Evolutionary conservation across 2,113 vertebrate genomes (phyloP).

Genomic region (Copsychus sechellarum): DNA sequence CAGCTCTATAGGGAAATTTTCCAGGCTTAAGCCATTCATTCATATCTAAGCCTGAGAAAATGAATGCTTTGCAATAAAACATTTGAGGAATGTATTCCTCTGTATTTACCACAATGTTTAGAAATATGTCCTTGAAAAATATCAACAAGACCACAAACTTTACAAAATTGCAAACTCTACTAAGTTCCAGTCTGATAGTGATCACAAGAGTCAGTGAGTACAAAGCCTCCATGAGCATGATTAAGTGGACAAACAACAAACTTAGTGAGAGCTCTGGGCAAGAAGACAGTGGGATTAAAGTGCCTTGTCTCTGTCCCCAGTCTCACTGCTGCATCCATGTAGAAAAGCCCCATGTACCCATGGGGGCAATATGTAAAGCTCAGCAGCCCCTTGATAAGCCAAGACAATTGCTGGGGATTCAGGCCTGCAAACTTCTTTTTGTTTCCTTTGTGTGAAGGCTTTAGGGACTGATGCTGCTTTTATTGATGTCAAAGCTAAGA

Average conservation of each 20-base stretch:
- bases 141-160: neutral
- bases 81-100: conserved; percentile 12
- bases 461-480: neutral
- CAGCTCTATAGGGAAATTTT: neutral
- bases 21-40: neutral
- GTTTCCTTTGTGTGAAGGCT: neutral
- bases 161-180: neutral
- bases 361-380: neutral
- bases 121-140: neutral
- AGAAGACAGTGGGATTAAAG: neutral
- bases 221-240: neutral
- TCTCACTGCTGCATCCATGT: neutral
- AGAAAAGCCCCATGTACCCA: neutral
- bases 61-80: neutral
- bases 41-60: neutral
- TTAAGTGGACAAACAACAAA: neutral
- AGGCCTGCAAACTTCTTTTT: neutral
- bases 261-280: neutral
- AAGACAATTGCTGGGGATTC: neutral
- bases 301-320: neutral
- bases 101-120: neutral
- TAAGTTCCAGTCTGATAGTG: neutral
- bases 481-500: neutral
- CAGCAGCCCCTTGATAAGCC: neutral
- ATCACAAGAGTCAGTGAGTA: neutral